Evolutionary conservation across 1,140 invertebrate species (phyloP), one percentile per base, ranked within the genome.

Genomic region (Sitodiplosis mosellana): DNA sequence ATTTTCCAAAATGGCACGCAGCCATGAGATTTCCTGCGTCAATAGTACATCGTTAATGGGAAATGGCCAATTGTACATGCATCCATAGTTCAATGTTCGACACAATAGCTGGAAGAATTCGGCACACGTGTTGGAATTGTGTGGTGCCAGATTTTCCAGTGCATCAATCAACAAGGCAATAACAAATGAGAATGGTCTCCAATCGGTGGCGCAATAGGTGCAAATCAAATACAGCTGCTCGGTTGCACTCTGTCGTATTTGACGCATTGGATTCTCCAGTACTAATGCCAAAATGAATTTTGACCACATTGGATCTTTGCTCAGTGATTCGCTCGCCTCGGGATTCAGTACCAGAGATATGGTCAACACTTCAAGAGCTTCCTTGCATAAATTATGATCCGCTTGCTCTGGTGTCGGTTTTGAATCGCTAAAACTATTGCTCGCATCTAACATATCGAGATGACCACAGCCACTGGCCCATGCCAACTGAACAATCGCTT

Each of bases 331-430:
- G 42, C 93, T 66, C 45, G 81, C 79, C 42, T 77, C 74, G 6
- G 87, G 85, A 66, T 87, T 88, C 8, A 95, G 66, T 21, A 88
- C 81, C 56, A 94, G 74, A 53, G 82, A 81, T 47, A 92, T 75
- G n/a, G 87, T 89, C 41, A 97, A 67, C 21, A 91, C 80, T 69
- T 96, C 91, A 54, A 96, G 69, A 19, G 88, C 87, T 67, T 96
- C 91, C 56, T 87, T 83, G 58, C 89, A 91, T 53, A 95, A 81
- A 59, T 69, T 52, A 56, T 69, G 64, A 54, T 84, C 81, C 37
- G 83, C 70, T 7, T 73, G 70, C 52, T 82, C 80, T 12, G 73
- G 69, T 6, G 78, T 72, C 1, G 73, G 69, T 54, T 80, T 78
- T 37, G 60, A 57, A 19, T 63, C 56, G 34, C 57, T 58, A n/a